Conservation (phyloP, 2,888 invertebrate species). For the Prostheceraeus crozeri region DNA sequence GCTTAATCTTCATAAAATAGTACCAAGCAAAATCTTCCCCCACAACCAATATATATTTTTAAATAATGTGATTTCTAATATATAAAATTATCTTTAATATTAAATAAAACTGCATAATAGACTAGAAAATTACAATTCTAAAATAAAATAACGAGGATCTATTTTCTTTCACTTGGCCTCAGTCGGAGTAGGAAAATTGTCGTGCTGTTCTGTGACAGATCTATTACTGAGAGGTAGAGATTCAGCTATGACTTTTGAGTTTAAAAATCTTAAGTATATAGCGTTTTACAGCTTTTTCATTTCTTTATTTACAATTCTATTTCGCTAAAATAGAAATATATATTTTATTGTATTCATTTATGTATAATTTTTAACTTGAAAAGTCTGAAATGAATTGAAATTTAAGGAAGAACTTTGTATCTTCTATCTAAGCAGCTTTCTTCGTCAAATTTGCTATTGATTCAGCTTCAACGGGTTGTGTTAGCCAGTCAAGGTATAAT, state of each 20-base stretch:
- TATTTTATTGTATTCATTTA: background rate
- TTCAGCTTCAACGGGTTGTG: slow-evolving; percentile 9
- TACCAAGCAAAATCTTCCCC: background rate
- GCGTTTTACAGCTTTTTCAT: background rate
- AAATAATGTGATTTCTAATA: background rate
- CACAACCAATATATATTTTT: slow-evolving; percentile 16
- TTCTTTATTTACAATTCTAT: background rate
- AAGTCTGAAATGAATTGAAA: too few species aligned
- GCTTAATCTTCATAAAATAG: background rate
- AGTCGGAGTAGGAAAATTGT: slow-evolving; percentile 24
- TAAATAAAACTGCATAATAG: background rate
- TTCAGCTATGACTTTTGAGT: background rate
- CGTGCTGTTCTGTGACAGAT: slow-evolving; percentile 15
- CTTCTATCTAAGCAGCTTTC: too few species aligned
- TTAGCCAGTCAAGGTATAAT: too few species aligned
- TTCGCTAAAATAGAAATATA: background rate
- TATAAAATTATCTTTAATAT: background rate
- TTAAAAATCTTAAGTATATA: background rate
- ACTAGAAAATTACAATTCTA: background rate
- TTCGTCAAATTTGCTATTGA: slow-evolving; percentile 21
- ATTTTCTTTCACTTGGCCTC: background rate
- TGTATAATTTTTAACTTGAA: background rate
- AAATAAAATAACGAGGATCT: background rate
- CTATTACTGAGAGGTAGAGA: slow-evolving; percentile 18
- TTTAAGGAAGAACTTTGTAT: too few species aligned